Conservation (phyloP, 2,797 vertebrate species). For the Spea hammondii region DNA sequence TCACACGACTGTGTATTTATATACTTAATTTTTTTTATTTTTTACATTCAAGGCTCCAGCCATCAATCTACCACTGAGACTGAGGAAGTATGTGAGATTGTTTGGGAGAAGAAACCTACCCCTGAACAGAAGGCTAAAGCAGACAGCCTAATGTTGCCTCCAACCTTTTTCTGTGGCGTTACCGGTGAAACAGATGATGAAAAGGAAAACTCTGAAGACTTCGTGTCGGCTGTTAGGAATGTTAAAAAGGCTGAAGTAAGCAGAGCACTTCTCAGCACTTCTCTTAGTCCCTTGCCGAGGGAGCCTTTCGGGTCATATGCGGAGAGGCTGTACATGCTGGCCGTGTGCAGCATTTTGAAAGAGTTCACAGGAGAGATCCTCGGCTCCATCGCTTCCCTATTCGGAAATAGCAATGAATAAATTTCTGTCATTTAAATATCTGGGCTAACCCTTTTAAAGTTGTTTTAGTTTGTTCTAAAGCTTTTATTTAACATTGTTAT, state of each 20-base stretch:
- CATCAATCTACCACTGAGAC: slow-evolving; percentile 35
- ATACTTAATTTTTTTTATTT: not conserved
- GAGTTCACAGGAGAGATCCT: slow-evolving; percentile 44
- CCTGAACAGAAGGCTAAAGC: slow-evolving; percentile 79
- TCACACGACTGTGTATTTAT: slow-evolving; percentile 12
- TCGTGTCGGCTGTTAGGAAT: slow-evolving; percentile 78
- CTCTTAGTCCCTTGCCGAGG: not conserved
- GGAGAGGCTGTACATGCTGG: slow-evolving; percentile 25
- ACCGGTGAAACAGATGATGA: slow-evolving; percentile 79
- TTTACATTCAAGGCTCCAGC: slow-evolving; percentile 5
- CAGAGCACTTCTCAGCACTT: slow-evolving; percentile 42
- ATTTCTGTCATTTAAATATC: no score
- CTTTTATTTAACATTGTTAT: no score
- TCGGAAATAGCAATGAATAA: no score
- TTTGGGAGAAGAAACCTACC: slow-evolving; percentile 82
- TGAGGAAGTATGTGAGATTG: slow-evolving; percentile 74
- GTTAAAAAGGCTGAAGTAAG: slow-evolving; percentile 69
- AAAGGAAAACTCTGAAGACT: slow-evolving; percentile 74
- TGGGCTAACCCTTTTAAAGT: no score
- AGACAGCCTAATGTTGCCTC: slow-evolving; percentile 75
- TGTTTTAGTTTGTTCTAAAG: no score
- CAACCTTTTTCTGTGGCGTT: slow-evolving; percentile 79
- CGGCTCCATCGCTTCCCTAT: slow-evolving; percentile 18
- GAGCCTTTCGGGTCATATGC: slow-evolving; percentile 12
- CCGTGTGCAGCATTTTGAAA: slow-evolving; percentile 34